phyloP scores from a whole-genome alignment of 2,113 vertebrate species.

The Bostrychus sinensis region DNA sequence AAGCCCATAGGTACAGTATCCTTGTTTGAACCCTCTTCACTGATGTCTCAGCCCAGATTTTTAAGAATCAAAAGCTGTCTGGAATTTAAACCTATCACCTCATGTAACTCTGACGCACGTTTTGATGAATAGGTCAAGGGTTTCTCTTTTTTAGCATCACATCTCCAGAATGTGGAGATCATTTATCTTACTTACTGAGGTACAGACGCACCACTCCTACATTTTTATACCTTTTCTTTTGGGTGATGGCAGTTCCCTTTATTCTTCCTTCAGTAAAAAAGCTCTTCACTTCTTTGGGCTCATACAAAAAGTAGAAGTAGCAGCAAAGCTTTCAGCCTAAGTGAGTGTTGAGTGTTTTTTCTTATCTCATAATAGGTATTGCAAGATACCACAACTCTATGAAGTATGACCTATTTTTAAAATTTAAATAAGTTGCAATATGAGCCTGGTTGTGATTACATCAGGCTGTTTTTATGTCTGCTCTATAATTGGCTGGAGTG shows the following conservation, averaged over 20 bases:
- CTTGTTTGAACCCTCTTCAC: background rate
- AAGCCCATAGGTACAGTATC: background rate
- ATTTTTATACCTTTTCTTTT: slow-evolving; percentile 9
- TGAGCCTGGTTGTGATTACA: too few relatives aligned
- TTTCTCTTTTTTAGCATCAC: slow-evolving; percentile 18
- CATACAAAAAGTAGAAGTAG: slow-evolving; percentile 33
- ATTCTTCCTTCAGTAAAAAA: slow-evolving; percentile 11
- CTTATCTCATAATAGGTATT: slow-evolving; percentile 10
- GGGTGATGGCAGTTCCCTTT: slow-evolving; percentile 15
- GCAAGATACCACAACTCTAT: too few relatives aligned
- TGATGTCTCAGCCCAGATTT: slow-evolving; percentile 6
- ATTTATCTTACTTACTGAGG: slow-evolving; percentile 21
- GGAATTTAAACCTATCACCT: background rate
- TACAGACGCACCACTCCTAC: slow-evolving; percentile 6
- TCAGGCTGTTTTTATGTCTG: too few relatives aligned
- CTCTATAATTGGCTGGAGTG: too few relatives aligned
- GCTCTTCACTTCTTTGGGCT: slow-evolving; percentile 18
- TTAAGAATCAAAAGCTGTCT: slow-evolving; percentile 6
- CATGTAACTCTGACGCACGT: slow-evolving; percentile 1
- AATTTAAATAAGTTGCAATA: too few relatives aligned
- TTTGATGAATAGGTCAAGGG: slow-evolving; percentile 29
- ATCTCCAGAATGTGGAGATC: slow-evolving; percentile 14
- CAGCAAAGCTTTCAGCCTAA: slow-evolving; percentile 42
- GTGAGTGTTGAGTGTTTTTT: slow-evolving; percentile 42
- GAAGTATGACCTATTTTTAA: too few relatives aligned